Conservation (phyloP, 2,888 invertebrate species). For the Linnaemya tessellans region DNA sequence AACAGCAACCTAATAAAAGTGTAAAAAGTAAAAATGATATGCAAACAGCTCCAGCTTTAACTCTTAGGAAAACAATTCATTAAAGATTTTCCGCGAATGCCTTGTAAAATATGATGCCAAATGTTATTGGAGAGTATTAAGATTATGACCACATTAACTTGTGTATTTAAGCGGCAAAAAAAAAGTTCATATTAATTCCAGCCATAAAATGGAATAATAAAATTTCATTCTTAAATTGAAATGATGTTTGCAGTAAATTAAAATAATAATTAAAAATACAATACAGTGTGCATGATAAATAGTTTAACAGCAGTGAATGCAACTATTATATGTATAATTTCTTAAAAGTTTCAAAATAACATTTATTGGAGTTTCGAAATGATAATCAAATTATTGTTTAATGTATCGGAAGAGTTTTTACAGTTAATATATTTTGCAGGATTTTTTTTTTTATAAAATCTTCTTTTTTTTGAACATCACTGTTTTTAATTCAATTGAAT, state of each 20-base stretch:
- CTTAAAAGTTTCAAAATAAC: no score
- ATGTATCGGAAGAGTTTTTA: no score
- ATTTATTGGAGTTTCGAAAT: no score
- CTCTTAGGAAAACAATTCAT: constrained; percentile 5
- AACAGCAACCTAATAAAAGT: constrained; percentile 12
- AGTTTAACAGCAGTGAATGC: no score
- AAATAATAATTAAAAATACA: background rate
- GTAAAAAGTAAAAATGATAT: background rate
- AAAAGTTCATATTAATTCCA: constrained; percentile 15
- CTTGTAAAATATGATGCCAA: constrained; percentile 36
- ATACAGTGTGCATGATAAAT: background rate
- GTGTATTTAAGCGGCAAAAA: constrained; percentile 11
- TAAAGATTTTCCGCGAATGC: background rate
- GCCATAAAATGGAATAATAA: constrained; percentile 12
- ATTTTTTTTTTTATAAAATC: no score
- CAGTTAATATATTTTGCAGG: no score
- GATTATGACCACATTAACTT: constrained; percentile 23
- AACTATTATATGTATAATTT: no score
- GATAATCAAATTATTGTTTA: no score
- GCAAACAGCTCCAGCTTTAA: constrained; percentile 1
- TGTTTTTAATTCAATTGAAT: background rate
- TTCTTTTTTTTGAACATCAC: background rate
- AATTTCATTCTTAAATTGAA: constrained; percentile 28
- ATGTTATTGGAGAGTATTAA: constrained; percentile 28
- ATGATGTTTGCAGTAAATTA: background rate